Conservation (phyloP, 2,888 invertebrate genomes). For the Pristionchus japonicus region DNA sequence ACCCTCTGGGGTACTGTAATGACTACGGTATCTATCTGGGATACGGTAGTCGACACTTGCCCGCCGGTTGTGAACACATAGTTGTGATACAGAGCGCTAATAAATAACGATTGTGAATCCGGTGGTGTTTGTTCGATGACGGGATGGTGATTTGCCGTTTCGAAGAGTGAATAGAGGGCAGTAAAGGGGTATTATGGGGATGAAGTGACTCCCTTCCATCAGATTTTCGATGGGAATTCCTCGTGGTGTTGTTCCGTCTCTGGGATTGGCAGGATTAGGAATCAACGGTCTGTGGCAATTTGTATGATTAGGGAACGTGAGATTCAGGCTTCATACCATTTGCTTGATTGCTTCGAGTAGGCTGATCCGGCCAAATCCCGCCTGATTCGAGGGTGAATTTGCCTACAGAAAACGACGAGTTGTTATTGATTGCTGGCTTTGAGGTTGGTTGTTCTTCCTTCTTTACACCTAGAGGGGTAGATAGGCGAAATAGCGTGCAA, state of each 20-base stretch:
- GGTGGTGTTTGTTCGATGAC: neutral
- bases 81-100: slow-evolving; percentile 30
- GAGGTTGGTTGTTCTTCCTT: neutral
- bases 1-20: neutral
- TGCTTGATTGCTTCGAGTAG: neutral
- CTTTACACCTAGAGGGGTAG: neutral
- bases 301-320: neutral
- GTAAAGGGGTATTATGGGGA: neutral
- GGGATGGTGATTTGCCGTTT: neutral
- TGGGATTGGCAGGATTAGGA: no score
- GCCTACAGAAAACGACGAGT: neutral
- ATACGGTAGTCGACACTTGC: neutral
- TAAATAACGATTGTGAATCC: neutral
- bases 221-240: neutral
- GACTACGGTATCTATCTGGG: no score
- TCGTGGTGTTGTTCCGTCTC: no score
- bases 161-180: neutral
- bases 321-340: neutral
- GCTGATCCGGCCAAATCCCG: neutral
- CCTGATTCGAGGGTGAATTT: neutral
- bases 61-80: slow-evolving; percentile 7
- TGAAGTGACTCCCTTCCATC: neutral
- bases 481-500: no score
- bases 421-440: neutral
- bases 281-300: no score